These are phyloP conservation scores for Heliconius cydno DNA, from an alignment of 2,888 invertebrate genomes.

Conservation along the genomic window DNA sequence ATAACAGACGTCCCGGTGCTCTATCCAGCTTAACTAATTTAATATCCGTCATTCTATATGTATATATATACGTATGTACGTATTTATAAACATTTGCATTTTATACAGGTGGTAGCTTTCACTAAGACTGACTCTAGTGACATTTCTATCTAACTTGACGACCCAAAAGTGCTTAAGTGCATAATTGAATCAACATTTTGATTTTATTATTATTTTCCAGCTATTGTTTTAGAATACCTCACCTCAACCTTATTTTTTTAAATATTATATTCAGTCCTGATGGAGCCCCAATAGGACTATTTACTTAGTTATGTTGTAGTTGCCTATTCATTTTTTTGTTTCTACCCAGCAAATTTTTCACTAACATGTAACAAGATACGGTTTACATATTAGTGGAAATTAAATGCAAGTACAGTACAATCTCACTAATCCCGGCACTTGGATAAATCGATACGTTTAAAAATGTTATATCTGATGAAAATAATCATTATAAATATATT, in stretches of 20 bases:
- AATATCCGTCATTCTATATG: background rate
- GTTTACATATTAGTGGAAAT: slow-evolving; percentile 60
- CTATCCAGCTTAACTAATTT: background rate
- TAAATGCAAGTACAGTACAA: slow-evolving; percentile 38
- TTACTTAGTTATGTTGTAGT: slow-evolving; percentile 47
- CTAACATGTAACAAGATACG: slow-evolving; percentile 57
- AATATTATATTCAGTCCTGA: background rate
- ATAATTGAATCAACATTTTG: background rate
- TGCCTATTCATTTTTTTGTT: slow-evolving; percentile 56
- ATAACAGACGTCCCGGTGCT: background rate
- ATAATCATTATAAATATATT: too few relatives aligned
- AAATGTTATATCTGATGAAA: too few relatives aligned
- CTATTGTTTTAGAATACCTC: background rate
- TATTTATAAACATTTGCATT: slow-evolving; percentile 2
- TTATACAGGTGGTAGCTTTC: background rate
- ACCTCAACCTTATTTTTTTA: background rate
- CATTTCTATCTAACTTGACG: background rate
- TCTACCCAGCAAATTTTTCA: slow-evolving; percentile 57
- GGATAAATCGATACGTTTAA: background rate
- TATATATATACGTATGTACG: background rate
- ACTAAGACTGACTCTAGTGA: background rate
- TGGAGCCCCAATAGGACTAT: background rate
- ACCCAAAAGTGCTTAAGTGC: background rate
- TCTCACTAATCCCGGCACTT: slow-evolving; percentile 1
- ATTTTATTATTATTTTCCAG: too few relatives aligned